Evolutionary conservation across 2,797 vertebrate genomes (phyloP).

Genomic region (Strix occidentalis): DNA sequence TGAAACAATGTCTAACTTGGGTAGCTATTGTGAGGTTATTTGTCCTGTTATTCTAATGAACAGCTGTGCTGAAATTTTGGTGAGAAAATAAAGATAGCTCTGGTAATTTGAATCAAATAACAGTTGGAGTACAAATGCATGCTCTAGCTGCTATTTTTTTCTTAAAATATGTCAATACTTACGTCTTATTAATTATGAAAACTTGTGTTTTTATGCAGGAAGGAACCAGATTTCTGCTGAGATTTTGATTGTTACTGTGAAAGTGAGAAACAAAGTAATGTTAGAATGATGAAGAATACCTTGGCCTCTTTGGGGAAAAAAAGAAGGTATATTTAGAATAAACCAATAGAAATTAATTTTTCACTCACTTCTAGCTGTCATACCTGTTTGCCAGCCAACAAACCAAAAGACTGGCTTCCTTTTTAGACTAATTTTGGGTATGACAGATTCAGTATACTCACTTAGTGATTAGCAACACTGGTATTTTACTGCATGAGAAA

Average conservation of each 20-base stretch:
- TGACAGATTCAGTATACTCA: not conserved
- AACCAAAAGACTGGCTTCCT: not conserved
- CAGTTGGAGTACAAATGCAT: not conserved
- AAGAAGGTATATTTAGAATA: not conserved
- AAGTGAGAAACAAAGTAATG: not conserved
- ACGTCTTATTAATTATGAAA: not conserved
- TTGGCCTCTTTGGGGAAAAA: not conserved
- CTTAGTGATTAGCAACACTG: not conserved
- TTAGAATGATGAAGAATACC: not conserved
- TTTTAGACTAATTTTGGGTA: not conserved
- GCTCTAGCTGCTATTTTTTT: not conserved
- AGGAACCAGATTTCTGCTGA: not conserved
- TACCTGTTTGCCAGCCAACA: not conserved
- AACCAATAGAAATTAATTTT: not conserved
- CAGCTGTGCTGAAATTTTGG: not conserved
- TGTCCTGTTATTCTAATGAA: not conserved
- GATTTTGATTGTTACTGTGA: not conserved
- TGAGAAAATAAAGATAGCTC: not conserved
- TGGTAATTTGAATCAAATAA: not conserved
- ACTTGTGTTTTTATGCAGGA: not conserved
- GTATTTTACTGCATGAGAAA: not conserved
- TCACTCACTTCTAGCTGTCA: not conserved
- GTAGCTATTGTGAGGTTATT: not conserved
- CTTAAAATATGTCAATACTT: not conserved
- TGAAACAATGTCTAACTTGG: not conserved